Evolutionary conservation across 2,888 invertebrate species (phyloP).

Genomic region (Caenorhabditis wallacei): DNA sequence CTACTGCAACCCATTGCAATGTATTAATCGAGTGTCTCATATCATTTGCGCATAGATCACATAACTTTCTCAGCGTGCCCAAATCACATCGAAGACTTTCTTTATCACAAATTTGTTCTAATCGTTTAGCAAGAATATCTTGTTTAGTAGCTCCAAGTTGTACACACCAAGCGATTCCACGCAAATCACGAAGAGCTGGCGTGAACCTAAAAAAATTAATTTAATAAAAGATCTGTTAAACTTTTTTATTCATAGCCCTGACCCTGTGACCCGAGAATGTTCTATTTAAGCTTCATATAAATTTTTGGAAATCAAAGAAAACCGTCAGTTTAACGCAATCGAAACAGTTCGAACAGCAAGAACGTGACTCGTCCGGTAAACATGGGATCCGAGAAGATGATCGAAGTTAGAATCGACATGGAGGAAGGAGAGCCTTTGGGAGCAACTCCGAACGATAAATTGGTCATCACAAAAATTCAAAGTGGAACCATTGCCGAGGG

Average conservation of each 20-base stretch:
- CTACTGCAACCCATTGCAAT: conserved; percentile 62
- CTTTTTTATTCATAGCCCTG: not conserved
- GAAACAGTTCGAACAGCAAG: conserved; percentile 36
- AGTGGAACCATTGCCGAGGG: conserved; percentile 77
- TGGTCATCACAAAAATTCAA: conserved; percentile 78
- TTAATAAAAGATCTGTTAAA: not conserved
- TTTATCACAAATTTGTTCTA: conserved; percentile 85
- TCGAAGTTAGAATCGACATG: conserved; percentile 75
- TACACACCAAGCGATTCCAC: conserved; percentile 89
- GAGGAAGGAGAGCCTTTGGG: conserved; percentile 81
- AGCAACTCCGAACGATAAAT: conserved; percentile 79
- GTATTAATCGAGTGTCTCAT: conserved; percentile 66
- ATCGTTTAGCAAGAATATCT: conserved; percentile 86
- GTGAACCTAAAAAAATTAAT: conserved; percentile 84
- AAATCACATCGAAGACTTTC: conserved; percentile 85
- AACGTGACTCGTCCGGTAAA: conserved; percentile 27
- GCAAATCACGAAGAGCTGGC: conserved; percentile 90
- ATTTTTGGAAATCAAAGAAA: not conserved
- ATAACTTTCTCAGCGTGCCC: conserved; percentile 49
- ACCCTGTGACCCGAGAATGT: not conserved
- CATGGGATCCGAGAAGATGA: conserved; percentile 67
- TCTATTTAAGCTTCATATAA: conserved; percentile 12
- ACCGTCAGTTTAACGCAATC: conserved; percentile 28
- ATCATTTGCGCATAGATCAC: conserved; percentile 61
- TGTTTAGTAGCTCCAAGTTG: conserved; percentile 84